Percentiles rank a stretch among this genome's conserved stretches.
Evolutionary conservation across 1,140 invertebrate species (phyloP).

Genomic region (Kradibia gibbosae): DNA sequence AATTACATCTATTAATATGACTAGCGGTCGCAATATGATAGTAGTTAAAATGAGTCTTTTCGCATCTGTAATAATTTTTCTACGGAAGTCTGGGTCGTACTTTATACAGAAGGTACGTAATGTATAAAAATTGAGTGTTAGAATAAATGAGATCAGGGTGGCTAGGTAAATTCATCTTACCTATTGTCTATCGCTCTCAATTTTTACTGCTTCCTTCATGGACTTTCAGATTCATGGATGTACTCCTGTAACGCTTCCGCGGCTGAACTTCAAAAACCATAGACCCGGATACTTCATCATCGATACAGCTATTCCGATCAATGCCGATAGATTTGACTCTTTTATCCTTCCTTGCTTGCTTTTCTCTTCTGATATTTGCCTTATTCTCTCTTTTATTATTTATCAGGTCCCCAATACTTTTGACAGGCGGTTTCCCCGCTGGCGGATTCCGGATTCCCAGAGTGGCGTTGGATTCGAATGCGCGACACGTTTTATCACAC

Average conservation of each 20-base stretch:
- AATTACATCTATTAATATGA: no score
- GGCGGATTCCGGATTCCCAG: conserved; percentile 47
- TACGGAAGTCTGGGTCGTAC: no score
- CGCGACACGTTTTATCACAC: background rate
- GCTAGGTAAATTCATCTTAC: no score
- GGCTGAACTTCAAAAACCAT: conserved; percentile 69
- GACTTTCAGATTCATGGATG: conserved; percentile 29
- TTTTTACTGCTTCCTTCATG: no score
- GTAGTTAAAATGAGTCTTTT: no score
- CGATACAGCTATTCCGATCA: conserved; percentile 71
- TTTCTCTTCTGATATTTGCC: conserved; percentile 44
- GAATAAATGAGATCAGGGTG: no score
- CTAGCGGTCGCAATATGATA: no score
- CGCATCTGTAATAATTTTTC: no score
- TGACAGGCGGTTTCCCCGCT: conserved; percentile 29
- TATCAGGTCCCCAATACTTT: background rate
- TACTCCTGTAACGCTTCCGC: conserved; percentile 61
- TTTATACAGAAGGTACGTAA: no score
- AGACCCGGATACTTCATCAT: conserved; percentile 68
- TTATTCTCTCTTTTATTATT: conserved; percentile 44
- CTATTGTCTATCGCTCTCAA: no score
- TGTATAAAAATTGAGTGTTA: no score
- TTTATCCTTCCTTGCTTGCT: conserved; percentile 27
- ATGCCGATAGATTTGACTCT: conserved; percentile 70
- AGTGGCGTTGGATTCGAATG: no score